A percentile compares a stretch with the other conserved stretches of the same genome.
Conservation (phyloP, 2,888 invertebrate genomes). For the Megastigmus dorsalis region DNA sequence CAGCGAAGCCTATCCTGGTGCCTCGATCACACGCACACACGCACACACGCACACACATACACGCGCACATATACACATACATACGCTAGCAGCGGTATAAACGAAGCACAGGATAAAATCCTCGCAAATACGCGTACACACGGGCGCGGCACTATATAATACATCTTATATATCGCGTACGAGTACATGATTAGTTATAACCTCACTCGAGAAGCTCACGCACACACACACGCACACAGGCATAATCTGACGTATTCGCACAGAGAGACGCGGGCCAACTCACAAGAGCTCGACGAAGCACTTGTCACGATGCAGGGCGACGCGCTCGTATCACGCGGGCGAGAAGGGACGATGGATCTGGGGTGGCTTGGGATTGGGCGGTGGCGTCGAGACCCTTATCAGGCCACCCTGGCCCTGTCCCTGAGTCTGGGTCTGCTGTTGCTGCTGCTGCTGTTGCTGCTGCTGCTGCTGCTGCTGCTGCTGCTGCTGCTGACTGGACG, state of each 20-base stretch:
- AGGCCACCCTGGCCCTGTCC: constrained; percentile 67
- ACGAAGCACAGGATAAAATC: no score
- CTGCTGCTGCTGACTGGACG: constrained; percentile 55
- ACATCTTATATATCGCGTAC: no score
- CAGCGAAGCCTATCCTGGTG: neutral
- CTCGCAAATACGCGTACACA: no score
- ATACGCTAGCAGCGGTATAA: no score
- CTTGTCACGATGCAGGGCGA: constrained; percentile 56
- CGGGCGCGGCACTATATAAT: no score
- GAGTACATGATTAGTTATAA: no score
- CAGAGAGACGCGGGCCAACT: constrained; percentile 43
- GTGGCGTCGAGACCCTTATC: constrained; percentile 70
- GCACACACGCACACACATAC: no score
- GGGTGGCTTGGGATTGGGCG: constrained; percentile 71
- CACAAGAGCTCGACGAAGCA: constrained; percentile 63
- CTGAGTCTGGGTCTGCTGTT: constrained; percentile 65
- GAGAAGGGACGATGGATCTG: constrained; percentile 73
- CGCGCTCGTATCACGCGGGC: constrained; percentile 70
- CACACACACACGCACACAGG: neutral
- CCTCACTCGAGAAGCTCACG: neutral
- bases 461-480: constrained; percentile 65
- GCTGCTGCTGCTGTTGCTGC: constrained; percentile 68
- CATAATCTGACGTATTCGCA: no score
- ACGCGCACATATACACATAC: no score
- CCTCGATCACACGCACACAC: neutral